Percentiles rank a stretch among this genome's conserved stretches.
phyloP scores from a whole-genome alignment of 2,888 invertebrate species.

The Osmoderma eremita region DNA sequence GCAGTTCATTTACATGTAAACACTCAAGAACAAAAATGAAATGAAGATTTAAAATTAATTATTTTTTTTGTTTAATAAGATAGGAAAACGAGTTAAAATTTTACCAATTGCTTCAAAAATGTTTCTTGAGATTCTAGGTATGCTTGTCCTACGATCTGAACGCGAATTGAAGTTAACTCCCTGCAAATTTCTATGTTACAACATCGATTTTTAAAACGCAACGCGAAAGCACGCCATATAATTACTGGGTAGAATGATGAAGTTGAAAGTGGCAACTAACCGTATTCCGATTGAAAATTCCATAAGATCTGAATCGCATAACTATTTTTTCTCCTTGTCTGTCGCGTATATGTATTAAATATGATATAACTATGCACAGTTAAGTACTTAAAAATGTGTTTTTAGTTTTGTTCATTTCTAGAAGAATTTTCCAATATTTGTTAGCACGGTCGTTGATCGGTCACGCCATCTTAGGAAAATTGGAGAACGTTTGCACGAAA shows the following conservation, averaged over 20 bases:
- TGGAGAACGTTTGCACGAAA: slow-evolving; percentile 41
- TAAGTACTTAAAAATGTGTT: slow-evolving; percentile 36
- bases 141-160: slow-evolving; percentile 4
- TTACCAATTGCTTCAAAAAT: too few species aligned
- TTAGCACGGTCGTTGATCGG: slow-evolving; percentile 41
- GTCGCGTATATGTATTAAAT: slow-evolving; percentile 11
- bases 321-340: slow-evolving; percentile 32
- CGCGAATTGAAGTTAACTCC: slow-evolving; percentile 10
- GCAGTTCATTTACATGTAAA: too few species aligned
- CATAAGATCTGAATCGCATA: slow-evolving; percentile 12
- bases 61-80: too few species aligned
- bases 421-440: slow-evolving; percentile 40
- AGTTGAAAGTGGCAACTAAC: slow-evolving; percentile 4
- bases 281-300: too few species aligned
- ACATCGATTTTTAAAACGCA: slow-evolving; percentile 30
- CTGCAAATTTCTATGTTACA: slow-evolving; percentile 6
- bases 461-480: slow-evolving; percentile 42
- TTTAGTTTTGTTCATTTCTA: slow-evolving; percentile 31
- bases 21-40: too few species aligned
- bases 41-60: too few species aligned
- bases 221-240: slow-evolving; percentile 19
- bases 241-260: slow-evolving; percentile 17
- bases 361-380: slow-evolving; percentile 33
- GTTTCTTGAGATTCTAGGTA: not conserved
- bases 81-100: too few species aligned